phyloP scores from a whole-genome alignment of 2,113 vertebrate genomes.

The Arvicanthis niloticus region DNA sequence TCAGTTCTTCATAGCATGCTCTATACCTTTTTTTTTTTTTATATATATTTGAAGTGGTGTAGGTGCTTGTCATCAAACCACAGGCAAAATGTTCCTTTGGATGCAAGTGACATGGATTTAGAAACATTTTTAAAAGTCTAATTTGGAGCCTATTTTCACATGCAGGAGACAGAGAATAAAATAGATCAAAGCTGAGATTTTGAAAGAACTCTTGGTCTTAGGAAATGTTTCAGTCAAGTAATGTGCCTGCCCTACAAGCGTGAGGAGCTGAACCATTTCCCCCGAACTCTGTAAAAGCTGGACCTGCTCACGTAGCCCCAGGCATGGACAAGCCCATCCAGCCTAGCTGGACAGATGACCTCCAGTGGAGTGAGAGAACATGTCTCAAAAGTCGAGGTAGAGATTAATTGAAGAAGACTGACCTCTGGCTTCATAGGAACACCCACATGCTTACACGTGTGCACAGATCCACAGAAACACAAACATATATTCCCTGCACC shows the following conservation, averaged over 20 bases:
- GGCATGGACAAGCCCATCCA: background rate
- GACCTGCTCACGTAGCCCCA: background rate
- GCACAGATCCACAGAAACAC: background rate
- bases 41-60: constrained; percentile 13
- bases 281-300: too few species aligned
- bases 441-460: background rate
- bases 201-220: background rate
- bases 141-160: background rate
- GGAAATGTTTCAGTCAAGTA: background rate
- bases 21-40: constrained; percentile 50
- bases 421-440: background rate
- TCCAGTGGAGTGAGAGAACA: background rate
- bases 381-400: background rate
- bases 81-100: constrained; percentile 17
- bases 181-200: background rate
- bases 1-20: background rate
- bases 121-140: constrained; percentile 27
- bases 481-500: background rate
- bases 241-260: background rate
- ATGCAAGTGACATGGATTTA: background rate
- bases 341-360: background rate
- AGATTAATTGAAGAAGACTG: background rate
- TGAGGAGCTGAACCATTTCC: background rate
- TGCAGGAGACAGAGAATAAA: background rate
- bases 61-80: constrained; percentile 24